Evolutionary conservation across 2,113 vertebrate genomes (phyloP).

Genomic region (Catharus minimus): DNA sequence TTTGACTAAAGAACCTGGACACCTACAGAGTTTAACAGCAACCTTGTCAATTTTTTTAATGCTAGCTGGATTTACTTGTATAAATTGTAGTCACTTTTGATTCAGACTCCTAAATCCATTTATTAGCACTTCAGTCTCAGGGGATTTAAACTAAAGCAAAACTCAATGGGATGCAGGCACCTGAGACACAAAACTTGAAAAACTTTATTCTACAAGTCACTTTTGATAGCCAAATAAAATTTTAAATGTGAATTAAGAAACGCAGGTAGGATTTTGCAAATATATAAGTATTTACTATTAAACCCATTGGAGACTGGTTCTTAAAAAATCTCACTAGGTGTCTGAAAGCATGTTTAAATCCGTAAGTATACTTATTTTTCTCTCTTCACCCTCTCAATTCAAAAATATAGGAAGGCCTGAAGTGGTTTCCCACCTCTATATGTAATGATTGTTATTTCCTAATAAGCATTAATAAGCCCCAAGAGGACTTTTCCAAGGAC

Average conservation of each 20-base stretch:
- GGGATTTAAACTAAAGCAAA: not conserved
- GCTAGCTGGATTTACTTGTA: not conserved
- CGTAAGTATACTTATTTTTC: not conserved
- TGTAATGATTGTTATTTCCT: not conserved
- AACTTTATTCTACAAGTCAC: not conserved
- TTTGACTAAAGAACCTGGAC: not conserved
- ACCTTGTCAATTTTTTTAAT: not conserved
- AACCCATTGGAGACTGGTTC: not conserved
- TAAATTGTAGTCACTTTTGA: not conserved
- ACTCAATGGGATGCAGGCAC: not conserved
- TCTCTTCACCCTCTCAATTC: not conserved
- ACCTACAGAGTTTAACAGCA: not conserved
- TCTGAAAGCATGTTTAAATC: not conserved
- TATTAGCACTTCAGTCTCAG: not conserved
- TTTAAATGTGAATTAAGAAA: not conserved
- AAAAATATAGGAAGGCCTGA: not conserved
- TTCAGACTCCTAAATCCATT: not conserved
- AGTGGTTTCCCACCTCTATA: not conserved
- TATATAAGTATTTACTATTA: not conserved
- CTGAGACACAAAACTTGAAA: not conserved
- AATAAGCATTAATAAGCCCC: not conserved
- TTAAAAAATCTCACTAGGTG: not conserved
- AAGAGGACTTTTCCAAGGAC: not conserved
- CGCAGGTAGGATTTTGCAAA: not conserved
- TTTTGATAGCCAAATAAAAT: not conserved